phyloP scores from a whole-genome alignment of 2,113 vertebrate species.

The Platycercus adscitus region DNA sequence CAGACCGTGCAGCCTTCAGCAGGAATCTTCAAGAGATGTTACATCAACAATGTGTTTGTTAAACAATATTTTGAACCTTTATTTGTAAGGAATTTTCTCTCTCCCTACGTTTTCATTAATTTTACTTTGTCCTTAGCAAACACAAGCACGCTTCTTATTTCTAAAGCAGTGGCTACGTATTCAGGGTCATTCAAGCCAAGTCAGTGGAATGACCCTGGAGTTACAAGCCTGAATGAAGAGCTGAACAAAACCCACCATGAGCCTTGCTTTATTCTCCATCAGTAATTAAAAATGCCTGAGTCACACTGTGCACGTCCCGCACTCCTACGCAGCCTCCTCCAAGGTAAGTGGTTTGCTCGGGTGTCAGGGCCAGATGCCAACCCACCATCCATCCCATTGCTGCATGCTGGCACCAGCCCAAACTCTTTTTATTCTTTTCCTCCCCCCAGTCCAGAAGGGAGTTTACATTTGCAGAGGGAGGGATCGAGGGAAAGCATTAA shows the following conservation, averaged over 20 bases:
- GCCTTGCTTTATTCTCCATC: background rate
- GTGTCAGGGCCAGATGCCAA: background rate
- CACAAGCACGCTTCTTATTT: rapidly evolving
- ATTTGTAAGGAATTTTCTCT: background rate
- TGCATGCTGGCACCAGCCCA: background rate
- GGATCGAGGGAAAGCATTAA: background rate
- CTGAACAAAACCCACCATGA: constrained; percentile 4
- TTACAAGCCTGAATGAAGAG: background rate
- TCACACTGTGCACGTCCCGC: background rate
- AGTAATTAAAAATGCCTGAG: background rate
- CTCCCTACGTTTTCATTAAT: background rate
- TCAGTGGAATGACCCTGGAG: background rate
- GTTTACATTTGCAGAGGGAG: background rate
- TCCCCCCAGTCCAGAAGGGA: background rate
- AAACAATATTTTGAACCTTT: background rate
- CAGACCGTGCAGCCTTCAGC: background rate
- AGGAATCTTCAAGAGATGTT: background rate
- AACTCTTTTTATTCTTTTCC: background rate
- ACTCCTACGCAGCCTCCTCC: background rate
- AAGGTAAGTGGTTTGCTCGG: background rate
- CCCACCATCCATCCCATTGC: background rate
- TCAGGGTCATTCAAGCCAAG: background rate
- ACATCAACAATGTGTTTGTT: background rate
- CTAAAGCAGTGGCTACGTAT: background rate
- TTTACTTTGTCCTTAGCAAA: background rate